Conservation (phyloP, 2,797 vertebrate genomes). For the Myotis pilosus region DNA sequence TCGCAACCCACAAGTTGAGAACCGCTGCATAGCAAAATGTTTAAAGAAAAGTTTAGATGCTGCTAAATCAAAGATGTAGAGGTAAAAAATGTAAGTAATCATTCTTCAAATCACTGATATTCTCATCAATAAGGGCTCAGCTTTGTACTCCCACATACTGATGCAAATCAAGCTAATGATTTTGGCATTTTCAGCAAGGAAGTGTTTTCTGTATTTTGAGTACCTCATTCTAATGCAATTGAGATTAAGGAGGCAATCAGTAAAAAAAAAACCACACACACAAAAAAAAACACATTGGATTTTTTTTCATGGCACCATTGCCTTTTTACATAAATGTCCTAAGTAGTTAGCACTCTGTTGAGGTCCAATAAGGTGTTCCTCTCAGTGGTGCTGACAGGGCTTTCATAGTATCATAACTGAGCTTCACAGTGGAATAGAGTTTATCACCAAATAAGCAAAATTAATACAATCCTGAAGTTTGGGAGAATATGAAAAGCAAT, state of each 20-base stretch:
- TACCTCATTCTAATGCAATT: neutral
- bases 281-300: neutral
- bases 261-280: neutral
- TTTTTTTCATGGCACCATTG: neutral
- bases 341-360: slow-evolving; percentile 28
- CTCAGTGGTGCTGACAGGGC: neutral
- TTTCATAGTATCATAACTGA: neutral
- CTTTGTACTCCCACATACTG: neutral
- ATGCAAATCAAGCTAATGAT: neutral
- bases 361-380: neutral
- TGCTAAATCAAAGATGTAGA: neutral
- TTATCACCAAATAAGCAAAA: neutral
- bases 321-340: neutral
- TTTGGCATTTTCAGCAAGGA: neutral
- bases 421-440: neutral
- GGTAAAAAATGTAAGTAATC: neutral
- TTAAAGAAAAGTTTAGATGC: neutral
- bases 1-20: too few relatives aligned
- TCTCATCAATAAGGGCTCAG: neutral
- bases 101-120: neutral
- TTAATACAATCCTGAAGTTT: neutral
- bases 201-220: neutral
- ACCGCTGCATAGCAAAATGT: neutral
- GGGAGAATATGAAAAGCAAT: neutral
- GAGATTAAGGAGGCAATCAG: neutral